phyloP scores from a whole-genome alignment of 2,888 invertebrate genomes.

The Philereme vetulata region DNA sequence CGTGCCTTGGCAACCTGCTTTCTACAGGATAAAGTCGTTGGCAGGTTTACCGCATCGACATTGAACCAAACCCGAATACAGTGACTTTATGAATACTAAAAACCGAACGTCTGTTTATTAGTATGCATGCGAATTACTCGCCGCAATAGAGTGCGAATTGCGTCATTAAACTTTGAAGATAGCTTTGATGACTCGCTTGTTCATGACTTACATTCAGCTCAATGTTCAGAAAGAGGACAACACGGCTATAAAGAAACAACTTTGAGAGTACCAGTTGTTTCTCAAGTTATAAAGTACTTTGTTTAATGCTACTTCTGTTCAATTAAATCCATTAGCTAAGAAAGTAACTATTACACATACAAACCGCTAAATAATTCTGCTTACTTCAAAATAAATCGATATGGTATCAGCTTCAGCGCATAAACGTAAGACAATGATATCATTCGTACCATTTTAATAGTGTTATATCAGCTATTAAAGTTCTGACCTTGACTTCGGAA shows the following conservation, averaged over 20 bases:
- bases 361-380: too few relatives aligned
- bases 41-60: constrained; percentile 6
- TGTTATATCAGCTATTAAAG: not conserved
- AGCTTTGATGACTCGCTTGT: constrained; percentile 26
- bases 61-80: constrained; percentile 31
- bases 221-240: constrained; percentile 27
- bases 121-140: constrained; percentile 53
- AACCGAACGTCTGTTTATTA: constrained; percentile 48
- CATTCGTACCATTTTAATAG: constrained; percentile 12
- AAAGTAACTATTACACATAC: too few relatives aligned
- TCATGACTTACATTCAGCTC: constrained; percentile 30
- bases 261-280: constrained; percentile 26
- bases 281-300: too few relatives aligned
- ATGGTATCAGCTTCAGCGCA: constrained; percentile 5
- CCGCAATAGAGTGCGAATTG: constrained; percentile 45
- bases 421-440: constrained; percentile 7
- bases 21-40: not conserved
- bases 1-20: constrained; percentile 4
- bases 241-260: constrained; percentile 16
- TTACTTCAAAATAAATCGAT: not conserved
- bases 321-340: too few relatives aligned
- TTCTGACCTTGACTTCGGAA: constrained; percentile 15
- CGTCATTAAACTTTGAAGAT: constrained; percentile 43
- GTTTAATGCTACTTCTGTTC: too few relatives aligned
- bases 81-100: constrained; percentile 43